Conservation (phyloP, 2,113 vertebrate species). For the Myiopsitta monachus region DNA sequence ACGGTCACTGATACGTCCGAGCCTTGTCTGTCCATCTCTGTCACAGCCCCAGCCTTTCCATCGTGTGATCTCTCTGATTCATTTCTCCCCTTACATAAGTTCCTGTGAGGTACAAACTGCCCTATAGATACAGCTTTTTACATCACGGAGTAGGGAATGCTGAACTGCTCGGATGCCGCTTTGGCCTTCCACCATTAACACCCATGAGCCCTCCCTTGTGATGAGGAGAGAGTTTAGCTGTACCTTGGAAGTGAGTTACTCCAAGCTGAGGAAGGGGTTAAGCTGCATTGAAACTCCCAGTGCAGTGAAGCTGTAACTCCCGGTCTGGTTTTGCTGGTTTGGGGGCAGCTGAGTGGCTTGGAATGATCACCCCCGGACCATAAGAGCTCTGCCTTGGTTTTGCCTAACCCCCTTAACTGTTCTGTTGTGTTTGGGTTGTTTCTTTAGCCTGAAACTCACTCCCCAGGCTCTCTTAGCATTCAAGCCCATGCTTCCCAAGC, state of each 20-base stretch:
- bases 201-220: not conserved
- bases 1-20: fast-evolving
- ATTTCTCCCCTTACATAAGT: not conserved
- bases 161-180: not conserved
- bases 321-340: conserved; percentile 62
- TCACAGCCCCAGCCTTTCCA: not conserved
- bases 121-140: fast-evolving
- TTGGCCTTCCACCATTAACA: fast-evolving
- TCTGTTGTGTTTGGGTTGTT: not conserved
- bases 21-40: not conserved
- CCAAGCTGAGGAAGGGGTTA: conserved; percentile 9
- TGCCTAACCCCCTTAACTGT: not conserved
- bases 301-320: not conserved
- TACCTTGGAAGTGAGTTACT: not conserved
- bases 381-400: not conserved
- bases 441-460: not conserved
- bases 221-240: not conserved
- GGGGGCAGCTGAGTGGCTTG: conserved; percentile 15
- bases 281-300: conserved; percentile 15
- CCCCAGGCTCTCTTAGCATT: conserved; percentile 13
- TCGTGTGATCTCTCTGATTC: not conserved
- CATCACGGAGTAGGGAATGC: fast-evolving
- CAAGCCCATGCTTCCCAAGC: conserved; percentile 1
- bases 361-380: conserved; percentile 24
- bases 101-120: not conserved